phyloP scores from a whole-genome alignment of 2,113 vertebrate genomes.

The Megaceryle torquata region DNA sequence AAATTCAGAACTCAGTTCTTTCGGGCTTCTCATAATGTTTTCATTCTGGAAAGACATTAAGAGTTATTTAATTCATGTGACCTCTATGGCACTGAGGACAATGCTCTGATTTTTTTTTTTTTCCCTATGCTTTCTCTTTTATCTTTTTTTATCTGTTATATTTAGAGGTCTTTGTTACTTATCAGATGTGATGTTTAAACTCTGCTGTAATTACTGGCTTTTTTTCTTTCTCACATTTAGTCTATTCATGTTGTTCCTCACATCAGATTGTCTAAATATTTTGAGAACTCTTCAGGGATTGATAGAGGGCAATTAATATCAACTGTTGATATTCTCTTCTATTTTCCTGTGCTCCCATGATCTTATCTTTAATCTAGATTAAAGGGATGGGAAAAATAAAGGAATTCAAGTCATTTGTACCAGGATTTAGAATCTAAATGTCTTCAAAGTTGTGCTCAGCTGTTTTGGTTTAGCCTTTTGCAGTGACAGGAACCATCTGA shows the following conservation, averaged over 20 bases:
- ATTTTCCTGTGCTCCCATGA: not conserved
- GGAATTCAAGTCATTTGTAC: constrained; percentile 30
- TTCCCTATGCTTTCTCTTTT: not conserved
- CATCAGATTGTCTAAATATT: constrained; percentile 24
- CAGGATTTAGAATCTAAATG: not conserved
- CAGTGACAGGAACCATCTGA: constrained; percentile 40
- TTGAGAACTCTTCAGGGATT: constrained; percentile 28
- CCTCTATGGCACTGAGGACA: not conserved
- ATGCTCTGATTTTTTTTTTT: not conserved
- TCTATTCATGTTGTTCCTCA: constrained; percentile 31
- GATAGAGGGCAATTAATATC: constrained; percentile 34
- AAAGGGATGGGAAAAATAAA: constrained; percentile 2
- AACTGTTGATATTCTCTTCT: constrained; percentile 23
- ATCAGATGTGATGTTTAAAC: constrained; percentile 28
- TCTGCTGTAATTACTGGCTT: constrained; percentile 21
- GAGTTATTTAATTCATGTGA: constrained; percentile 27
- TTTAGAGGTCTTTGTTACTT: constrained; percentile 4
- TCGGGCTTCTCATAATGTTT: constrained; percentile 43
- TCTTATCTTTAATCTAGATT: constrained; percentile 49
- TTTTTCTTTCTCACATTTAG: constrained; percentile 27
- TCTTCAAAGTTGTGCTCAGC: constrained; percentile 3
- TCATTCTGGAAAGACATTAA: constrained; percentile 34
- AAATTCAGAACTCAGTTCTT: constrained; percentile 8
- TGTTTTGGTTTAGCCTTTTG: constrained; percentile 21
- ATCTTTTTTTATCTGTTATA: constrained; percentile 16